A percentile compares a stretch with the other conserved stretches of the same genome.
Conservation (phyloP, 2,113 vertebrate genomes). For the Antigone vipio region DNA sequence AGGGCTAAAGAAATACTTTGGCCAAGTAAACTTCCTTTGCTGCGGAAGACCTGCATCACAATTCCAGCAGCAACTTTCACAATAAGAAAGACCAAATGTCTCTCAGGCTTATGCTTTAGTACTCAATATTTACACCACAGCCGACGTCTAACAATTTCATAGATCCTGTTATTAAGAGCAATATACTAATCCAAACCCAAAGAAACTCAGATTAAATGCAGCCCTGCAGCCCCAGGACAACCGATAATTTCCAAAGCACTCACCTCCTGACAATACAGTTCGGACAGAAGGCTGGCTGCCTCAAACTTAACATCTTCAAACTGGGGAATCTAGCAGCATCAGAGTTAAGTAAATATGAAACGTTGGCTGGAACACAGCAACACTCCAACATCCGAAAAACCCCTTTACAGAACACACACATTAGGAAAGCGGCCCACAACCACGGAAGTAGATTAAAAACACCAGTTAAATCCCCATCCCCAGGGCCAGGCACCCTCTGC, state of each 20-base stretch:
- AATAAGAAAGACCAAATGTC: rapidly evolving
- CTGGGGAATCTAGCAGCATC: conserved; percentile 81
- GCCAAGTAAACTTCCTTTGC: background rate
- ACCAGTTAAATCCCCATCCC: rapidly evolving
- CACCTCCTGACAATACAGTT: conserved; percentile 98
- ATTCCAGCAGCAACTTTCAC: background rate
- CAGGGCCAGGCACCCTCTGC: background rate
- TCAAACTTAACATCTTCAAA: conserved; percentile 99
- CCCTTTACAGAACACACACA: rapidly evolving
- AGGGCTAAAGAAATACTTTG: background rate
- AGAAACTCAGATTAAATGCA: rapidly evolving
- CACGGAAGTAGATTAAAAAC: rapidly evolving
- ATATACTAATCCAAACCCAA: rapidly evolving
- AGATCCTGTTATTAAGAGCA: rapidly evolving
- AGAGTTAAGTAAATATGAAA: conserved; percentile 61
- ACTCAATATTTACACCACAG: rapidly evolving
- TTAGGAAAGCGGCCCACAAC: rapidly evolving
- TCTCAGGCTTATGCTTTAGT: rapidly evolving
- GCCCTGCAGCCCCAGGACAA: background rate
- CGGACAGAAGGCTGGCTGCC: conserved; percentile 95
- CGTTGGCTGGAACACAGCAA: rapidly evolving
- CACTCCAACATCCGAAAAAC: rapidly evolving
- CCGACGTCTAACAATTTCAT: no score
- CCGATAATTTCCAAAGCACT: background rate
- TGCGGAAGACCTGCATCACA: rapidly evolving